A percentile compares a stretch with the other conserved stretches of the same genome.
phyloP scores from a whole-genome alignment of 2,797 vertebrate genomes.

The Acanthiza pusilla region DNA sequence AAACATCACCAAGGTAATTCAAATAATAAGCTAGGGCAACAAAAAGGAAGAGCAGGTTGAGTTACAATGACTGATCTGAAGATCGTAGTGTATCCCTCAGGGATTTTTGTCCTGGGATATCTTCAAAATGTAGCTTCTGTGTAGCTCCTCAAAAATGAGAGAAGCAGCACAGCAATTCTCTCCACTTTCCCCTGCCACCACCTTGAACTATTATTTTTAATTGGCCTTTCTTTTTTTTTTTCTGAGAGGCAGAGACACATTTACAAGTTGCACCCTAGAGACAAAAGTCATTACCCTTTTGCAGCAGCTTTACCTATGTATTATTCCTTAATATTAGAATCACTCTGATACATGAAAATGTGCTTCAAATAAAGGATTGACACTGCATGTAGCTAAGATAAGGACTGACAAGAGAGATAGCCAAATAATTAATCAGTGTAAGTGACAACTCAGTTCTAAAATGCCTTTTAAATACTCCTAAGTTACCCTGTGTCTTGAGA shows the following conservation, averaged over 20 bases:
- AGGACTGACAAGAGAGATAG: neutral
- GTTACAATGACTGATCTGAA: neutral
- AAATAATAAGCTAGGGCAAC: neutral
- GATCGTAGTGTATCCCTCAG: rapidly evolving
- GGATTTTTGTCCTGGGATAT: neutral
- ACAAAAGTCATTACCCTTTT: neutral
- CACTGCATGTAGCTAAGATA: neutral
- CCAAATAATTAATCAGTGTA: neutral
- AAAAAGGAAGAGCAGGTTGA: neutral
- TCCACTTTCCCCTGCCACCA: neutral
- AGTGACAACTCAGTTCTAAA: neutral
- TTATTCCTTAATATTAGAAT: neutral
- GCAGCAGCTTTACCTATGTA: neutral
- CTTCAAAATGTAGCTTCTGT: neutral
- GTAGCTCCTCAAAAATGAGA: neutral
- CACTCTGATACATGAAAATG: neutral
- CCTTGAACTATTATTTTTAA: neutral
- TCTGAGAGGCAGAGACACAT: neutral
- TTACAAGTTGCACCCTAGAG: neutral
- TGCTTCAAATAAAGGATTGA: neutral
- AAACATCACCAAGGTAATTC: neutral
- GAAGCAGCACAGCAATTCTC: neutral
- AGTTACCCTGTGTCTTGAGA: neutral
- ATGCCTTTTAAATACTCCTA: neutral
- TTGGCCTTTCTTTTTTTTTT: neutral